phyloP scores from a whole-genome alignment of 2,113 vertebrate genomes.

The Paratilapia polleni region DNA sequence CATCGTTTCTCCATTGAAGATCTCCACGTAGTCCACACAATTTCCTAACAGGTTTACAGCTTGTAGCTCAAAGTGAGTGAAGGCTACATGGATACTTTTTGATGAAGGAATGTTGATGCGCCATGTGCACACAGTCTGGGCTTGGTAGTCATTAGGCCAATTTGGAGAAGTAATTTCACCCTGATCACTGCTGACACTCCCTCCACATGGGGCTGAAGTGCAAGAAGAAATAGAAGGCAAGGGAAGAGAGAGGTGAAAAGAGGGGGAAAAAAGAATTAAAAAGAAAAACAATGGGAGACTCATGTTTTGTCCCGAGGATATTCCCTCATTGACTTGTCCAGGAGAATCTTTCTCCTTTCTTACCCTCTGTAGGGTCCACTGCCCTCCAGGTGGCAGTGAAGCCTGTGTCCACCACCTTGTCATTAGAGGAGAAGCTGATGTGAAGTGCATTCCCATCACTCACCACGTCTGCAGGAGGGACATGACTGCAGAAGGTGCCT shows the following conservation, averaged over 20 bases:
- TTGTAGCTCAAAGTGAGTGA: constrained; percentile 80
- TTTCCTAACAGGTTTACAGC: constrained; percentile 58
- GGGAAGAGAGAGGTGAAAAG: background rate
- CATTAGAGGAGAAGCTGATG: constrained; percentile 78
- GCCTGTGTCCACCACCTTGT: constrained; percentile 79
- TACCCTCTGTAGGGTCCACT: constrained; percentile 68
- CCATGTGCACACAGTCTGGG: constrained; percentile 79
- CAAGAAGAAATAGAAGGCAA: background rate
- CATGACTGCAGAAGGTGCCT: constrained; percentile 78
- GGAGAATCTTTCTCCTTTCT: background rate
- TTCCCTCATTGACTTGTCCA: background rate
- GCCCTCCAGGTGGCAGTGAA: constrained; percentile 78
- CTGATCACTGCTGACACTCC: constrained; percentile 62
- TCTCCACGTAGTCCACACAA: constrained; percentile 80
- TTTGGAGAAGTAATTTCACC: constrained; percentile 77
- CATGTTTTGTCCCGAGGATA: background rate
- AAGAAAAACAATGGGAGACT: background rate
- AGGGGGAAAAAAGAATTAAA: background rate
- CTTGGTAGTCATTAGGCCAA: constrained; percentile 75
- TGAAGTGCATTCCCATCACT: constrained; percentile 71
- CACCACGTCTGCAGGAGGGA: constrained; percentile 72
- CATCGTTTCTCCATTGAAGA: constrained; percentile 70
- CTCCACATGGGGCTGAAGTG: constrained; percentile 71
- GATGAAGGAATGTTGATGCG: constrained; percentile 61
- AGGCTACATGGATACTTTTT: constrained; percentile 65